Evolutionary conservation across 1,140 invertebrate genomes (phyloP), one percentile per base, ranked within the genome.

Genomic region (Mercenaria mercenaria): DNA sequence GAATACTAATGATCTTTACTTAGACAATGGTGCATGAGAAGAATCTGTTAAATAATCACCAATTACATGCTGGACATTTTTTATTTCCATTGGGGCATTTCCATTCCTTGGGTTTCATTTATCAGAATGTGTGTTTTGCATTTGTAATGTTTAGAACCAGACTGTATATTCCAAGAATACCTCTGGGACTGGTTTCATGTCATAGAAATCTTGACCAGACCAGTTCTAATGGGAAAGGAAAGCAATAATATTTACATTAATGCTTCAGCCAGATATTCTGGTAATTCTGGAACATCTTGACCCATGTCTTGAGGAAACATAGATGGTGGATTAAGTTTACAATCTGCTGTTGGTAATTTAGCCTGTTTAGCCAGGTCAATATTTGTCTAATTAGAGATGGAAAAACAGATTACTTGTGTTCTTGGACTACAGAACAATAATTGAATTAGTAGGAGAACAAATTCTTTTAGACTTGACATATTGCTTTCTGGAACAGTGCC

Each of bases 211-310:
- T 69, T 84, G 82, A 72, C 82, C 82, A 84, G 82, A 72, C 18
- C 43, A 26, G 10, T 11, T 32, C 56, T 59, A 82, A 82, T 82
- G 79, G 34, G 56, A 64, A 72, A 26, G 34, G 41, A 84, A 84
- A 84, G 82, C 82, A 72, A 84, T 84, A 84, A 84, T 84, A 84
- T 84, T 84, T 84, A 84, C 82, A 84, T 84, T 84, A 84, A 64
- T 84, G 61, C 67, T 41, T 20, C 50, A 20, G 67, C 13, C 13
- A 79, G 47, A 79, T 59, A 79, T 29, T 50, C 43, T 56, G 13
- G 74, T 52, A 47, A 52, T 41, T 41, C 34, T 79, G 47, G 76
- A 79, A 34, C 76, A 79, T 52, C 76, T 34, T 79, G 76, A 79
- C 76, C 76, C 29, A 39, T 39, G 34, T 39, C 32, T 67, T 32